Base-by-base conservation (phyloP, 64 coral and sea anemone genomes). In the Actinia tenebrosa region DNA sequence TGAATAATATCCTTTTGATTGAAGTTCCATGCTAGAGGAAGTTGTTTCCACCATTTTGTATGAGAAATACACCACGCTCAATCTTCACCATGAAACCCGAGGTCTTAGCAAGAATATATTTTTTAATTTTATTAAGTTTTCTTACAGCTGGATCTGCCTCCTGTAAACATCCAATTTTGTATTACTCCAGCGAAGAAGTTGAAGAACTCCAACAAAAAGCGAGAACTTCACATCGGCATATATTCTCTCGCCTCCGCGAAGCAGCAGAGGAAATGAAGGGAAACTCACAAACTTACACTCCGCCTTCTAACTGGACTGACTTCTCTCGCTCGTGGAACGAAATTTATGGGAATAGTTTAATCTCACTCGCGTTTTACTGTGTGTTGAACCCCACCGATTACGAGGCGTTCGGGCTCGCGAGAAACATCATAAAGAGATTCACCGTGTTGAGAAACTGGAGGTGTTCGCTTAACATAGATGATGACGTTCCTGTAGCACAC, bases 401-500 rank as follows among this genome's bases (percentile, higher is more conserved):
- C 10, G 45, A 64, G 52, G 93, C 97, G 4, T 85, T 77, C 6
- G 55, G 64, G 11, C 71, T 95, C 42, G 93, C 97, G 0, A 85
- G 84, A 50, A 71, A 82, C 26, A 92, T 80, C 47, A 89, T 99
- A 52, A 85, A 86, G 4, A 47, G 50, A 10, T 86, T 99, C 16
- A 52, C 79, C 5, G 60, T 68, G 20, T 87, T 92, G 37, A 63
- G 62, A 45, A 95, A 91, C 80, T 99, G 97, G 97, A 80, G 91
- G 4, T 60, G 45, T 26, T 19, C 83, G 3, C 14, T 22, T 37
- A 90, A 83, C 42, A 26, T 94, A 27, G n/a, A 60, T 9, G 97
- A 99, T 62, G 97, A 95, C 23, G 93, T 99, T 1, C 97, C 97
- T 1, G 90, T 99, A 52, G 93, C 97, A 54, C 97, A 99, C 44